Percentiles rank a stretch among this genome's conserved stretches.
Conservation (phyloP, 2,113 vertebrate genomes). For the Megaceryle torquata region DNA sequence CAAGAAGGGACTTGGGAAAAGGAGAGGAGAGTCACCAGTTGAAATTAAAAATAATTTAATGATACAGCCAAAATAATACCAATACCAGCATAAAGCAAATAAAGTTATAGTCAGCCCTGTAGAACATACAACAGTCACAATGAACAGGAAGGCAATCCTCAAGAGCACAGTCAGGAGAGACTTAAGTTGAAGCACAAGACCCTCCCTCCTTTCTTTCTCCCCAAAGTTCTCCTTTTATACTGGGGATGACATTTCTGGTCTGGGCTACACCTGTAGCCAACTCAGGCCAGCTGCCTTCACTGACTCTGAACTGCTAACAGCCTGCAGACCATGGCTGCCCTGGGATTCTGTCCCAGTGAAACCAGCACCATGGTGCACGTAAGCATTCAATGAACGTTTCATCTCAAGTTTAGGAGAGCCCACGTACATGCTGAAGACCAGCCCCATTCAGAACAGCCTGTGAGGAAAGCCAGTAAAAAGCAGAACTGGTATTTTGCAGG, state of each 20-base stretch:
- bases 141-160: background rate
- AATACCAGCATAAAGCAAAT: background rate
- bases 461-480: background rate
- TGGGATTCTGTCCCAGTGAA: background rate
- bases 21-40: background rate
- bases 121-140: background rate
- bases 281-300: background rate
- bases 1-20: background rate
- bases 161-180: background rate
- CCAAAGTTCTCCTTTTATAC: background rate
- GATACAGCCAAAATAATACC: background rate
- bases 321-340: background rate
- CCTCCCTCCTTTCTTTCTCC: background rate
- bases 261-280: background rate
- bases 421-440: background rate
- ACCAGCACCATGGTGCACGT: background rate
- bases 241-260: background rate
- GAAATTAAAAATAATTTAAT: background rate
- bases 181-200: background rate
- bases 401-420: background rate
- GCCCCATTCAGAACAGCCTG: fast-evolving
- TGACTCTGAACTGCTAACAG: background rate
- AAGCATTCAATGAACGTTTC: background rate
- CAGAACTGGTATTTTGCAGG: background rate
- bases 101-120: background rate